Percentiles rank a stretch among this genome's conserved stretches.
Evolutionary conservation across 2,113 vertebrate species (phyloP).

Genomic region (Tylochromis polylepis): DNA sequence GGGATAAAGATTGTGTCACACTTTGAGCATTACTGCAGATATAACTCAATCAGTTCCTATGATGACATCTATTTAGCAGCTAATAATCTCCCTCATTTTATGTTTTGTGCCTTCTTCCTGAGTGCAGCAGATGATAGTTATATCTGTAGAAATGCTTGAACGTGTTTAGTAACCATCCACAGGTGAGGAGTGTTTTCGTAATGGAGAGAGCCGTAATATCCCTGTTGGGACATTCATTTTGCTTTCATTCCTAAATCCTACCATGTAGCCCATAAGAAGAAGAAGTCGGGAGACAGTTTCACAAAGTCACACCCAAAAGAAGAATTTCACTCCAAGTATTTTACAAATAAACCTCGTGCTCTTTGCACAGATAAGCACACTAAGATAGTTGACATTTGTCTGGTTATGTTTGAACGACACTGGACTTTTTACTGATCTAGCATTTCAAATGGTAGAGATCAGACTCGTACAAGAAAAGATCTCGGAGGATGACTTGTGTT

Average conservation of each 20-base stretch:
- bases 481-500: not conserved
- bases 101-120: not conserved
- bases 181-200: not conserved
- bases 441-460: not conserved
- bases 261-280: not conserved
- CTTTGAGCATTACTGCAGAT: constrained; percentile 4
- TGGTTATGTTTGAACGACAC: constrained; percentile 41
- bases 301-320: not conserved
- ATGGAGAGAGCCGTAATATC: not conserved
- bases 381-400: constrained; percentile 48
- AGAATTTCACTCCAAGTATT: not conserved
- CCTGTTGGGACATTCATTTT: not conserved
- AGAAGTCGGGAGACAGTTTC: not conserved
- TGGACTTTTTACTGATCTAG: not conserved
- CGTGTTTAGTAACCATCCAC: not conserved
- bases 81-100: not conserved
- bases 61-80: not conserved
- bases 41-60: constrained; percentile 16
- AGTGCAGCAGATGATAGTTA: not conserved
- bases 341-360: constrained; percentile 3
- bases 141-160: not conserved
- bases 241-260: not conserved
- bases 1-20: not conserved
- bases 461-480: not conserved
- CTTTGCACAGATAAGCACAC: constrained; percentile 31